Percentiles rank a stretch among this genome's conserved stretches.
Evolutionary conservation across 1,140 invertebrate genomes (phyloP).

Genomic region (Aethina tumida): DNA sequence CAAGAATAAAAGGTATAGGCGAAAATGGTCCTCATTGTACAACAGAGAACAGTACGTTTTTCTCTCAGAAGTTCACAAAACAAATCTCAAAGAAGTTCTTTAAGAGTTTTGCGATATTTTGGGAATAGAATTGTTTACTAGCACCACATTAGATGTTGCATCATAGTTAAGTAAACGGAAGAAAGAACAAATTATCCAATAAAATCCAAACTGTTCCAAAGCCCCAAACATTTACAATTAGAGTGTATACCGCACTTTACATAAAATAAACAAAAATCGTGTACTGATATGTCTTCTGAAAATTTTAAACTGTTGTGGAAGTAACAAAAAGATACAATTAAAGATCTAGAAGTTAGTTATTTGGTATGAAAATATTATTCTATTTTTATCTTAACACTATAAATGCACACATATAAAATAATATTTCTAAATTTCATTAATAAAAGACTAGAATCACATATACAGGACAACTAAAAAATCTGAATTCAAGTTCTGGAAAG

Average conservation of each 20-base stretch:
- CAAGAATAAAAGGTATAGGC: constrained; percentile 11
- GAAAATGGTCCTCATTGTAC: constrained; percentile 17
- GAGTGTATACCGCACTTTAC: constrained; percentile 3
- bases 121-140: constrained; percentile 3
- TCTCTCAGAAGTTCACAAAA: constrained; percentile 6
- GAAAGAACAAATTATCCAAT: neutral
- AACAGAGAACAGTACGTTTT: constrained; percentile 3
- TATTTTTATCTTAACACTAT: constrained; percentile 14
- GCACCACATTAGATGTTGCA: neutral
- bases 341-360: constrained; percentile 11
- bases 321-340: constrained; percentile 4
- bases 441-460: constrained; percentile 19
- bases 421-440: constrained; percentile 14
- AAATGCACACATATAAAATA: constrained; percentile 19
- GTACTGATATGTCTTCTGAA: constrained; percentile 1
- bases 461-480: constrained; percentile 12
- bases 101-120: constrained; percentile 7
- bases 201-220: constrained; percentile 7
- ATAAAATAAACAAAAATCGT: constrained; percentile 3
- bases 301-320: constrained; percentile 5
- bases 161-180: neutral
- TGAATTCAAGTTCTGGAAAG: constrained; percentile 4
- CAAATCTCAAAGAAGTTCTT: constrained; percentile 6
- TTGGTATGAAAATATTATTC: constrained; percentile 19
- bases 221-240: constrained; percentile 7